Evolutionary conservation across 2,888 invertebrate genomes (phyloP), one percentile per base, ranked within the genome.

Genomic region (Sphaeridia pumilis): DNA sequence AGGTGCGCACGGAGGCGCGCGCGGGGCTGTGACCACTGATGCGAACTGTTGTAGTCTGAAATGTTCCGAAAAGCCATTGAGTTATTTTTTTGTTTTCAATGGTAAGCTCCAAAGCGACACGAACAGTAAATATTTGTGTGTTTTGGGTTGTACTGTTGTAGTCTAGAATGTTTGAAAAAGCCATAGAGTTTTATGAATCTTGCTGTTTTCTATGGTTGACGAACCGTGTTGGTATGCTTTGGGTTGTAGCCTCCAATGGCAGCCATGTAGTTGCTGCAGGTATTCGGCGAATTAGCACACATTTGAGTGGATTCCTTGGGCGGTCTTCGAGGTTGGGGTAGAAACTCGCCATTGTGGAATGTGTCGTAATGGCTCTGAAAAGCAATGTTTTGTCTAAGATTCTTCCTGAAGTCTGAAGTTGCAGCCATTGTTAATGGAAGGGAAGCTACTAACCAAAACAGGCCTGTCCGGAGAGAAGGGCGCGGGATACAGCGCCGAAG

Each of bases 1-100:
- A 38, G 17, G 38, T 38, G 5, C 38, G 7, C 5, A 20, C 38
- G 10, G 38, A 38, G 7, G 38, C 7, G 12, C 38, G 38, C 5
- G 38, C 38, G 12, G 38, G 38, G 17, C 38, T 38, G 38, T 38
- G 38, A 38, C 38, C 38, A 38, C 38, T 17, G 17, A 38, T 20
- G 17, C 38, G 38, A 17, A 38, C 38, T 14, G 38, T 38, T 17
- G 38, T 38, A 17, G 38, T 38, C 38, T 38, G 38, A 5, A 17
- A 12, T n/a, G n/a, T n/a, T n/a, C n/a, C n/a, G n/a, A n/a, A n/a
- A n/a, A n/a, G n/a, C n/a, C n/a, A n/a, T n/a, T n/a, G n/a, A n/a
- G n/a, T n/a, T n/a, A n/a, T n/a, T n/a, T n/a, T n/a, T n/a, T n/a
- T n/a, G n/a, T n/a, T n/a, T n/a, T n/a, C n/a, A n/a, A n/a, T n/a